phyloP scores from a whole-genome alignment of 2,888 invertebrate genomes.

The Lochmaea capreae region DNA sequence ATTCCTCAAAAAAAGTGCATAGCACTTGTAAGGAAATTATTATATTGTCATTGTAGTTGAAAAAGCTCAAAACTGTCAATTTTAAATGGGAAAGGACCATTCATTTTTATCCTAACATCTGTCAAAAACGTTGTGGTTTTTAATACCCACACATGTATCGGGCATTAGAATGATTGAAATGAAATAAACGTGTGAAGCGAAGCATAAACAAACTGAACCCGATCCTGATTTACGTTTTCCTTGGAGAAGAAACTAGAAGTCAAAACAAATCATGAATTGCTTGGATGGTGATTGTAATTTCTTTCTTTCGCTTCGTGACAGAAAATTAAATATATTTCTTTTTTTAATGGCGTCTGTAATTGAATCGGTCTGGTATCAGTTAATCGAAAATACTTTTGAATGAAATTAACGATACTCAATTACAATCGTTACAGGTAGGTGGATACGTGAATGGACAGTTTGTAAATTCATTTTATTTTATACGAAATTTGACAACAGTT shows the following conservation, averaged over 20 bases:
- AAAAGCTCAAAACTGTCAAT: too few species aligned
- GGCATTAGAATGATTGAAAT: neutral
- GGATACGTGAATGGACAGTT: too few species aligned
- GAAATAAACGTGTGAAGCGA: neutral
- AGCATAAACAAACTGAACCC: neutral
- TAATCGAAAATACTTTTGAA: neutral
- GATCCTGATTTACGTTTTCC: neutral
- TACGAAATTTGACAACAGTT: too few species aligned
- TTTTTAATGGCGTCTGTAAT: conserved; percentile 22
- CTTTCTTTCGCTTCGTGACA: conserved; percentile 19
- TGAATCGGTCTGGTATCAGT: conserved; percentile 22
- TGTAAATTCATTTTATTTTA: too few species aligned
- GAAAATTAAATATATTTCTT: conserved; percentile 24
- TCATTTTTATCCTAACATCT: too few species aligned
- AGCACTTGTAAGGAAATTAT: too few species aligned
- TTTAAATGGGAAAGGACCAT: too few species aligned
- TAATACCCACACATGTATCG: too few species aligned
- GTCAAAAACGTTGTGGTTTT: too few species aligned
- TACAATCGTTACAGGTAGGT: neutral
- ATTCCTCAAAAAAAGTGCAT: too few species aligned
- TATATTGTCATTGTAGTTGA: too few species aligned
- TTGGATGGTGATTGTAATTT: conserved; percentile 24
- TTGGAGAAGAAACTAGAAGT: conserved; percentile 13
- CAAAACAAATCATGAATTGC: conserved; percentile 28
- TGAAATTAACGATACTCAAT: neutral